A percentile compares a stretch with the other conserved stretches of the same genome.
These are phyloP conservation scores for Gymnobelideus leadbeateri DNA, from an alignment of 2,113 vertebrate genomes.

Conservation along the genomic window DNA sequence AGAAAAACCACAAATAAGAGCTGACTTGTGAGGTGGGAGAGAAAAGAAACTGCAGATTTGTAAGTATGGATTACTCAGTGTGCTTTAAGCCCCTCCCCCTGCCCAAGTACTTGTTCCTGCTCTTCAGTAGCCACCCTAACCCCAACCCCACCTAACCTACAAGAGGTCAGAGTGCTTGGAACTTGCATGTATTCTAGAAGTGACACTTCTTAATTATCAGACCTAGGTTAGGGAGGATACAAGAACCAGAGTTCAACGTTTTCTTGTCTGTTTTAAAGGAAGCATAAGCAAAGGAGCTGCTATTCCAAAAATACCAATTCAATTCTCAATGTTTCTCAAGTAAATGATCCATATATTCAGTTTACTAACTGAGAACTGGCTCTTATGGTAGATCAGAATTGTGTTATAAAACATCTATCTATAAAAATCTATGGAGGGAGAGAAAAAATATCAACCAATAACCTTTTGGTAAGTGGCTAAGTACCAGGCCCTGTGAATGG, in stretches of 20 bases:
- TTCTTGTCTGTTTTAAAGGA: slow-evolving; percentile 8
- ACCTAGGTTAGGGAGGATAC: neutral
- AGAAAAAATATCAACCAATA: neutral
- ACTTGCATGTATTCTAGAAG: neutral
- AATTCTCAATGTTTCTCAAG: neutral
- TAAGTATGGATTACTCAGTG: neutral
- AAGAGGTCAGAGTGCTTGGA: neutral
- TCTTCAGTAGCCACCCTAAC: neutral
- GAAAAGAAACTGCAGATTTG: neutral
- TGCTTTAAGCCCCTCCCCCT: neutral
- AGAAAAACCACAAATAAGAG: slow-evolving; percentile 24
- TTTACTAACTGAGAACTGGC: neutral
- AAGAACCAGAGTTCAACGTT: neutral
- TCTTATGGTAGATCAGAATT: neutral
- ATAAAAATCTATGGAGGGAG: neutral
- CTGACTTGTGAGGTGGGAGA: neutral
- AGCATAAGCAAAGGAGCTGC: neutral
- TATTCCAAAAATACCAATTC: neutral
- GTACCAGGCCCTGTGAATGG: neutral
- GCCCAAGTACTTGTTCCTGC: neutral
- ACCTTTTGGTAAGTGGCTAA: neutral
- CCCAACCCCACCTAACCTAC: neutral
- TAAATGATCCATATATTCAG: neutral
- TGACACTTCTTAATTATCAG: neutral
- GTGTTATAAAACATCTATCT: neutral